phyloP scores from a whole-genome alignment of 2,113 vertebrate genomes.

The Sialia sialis region DNA sequence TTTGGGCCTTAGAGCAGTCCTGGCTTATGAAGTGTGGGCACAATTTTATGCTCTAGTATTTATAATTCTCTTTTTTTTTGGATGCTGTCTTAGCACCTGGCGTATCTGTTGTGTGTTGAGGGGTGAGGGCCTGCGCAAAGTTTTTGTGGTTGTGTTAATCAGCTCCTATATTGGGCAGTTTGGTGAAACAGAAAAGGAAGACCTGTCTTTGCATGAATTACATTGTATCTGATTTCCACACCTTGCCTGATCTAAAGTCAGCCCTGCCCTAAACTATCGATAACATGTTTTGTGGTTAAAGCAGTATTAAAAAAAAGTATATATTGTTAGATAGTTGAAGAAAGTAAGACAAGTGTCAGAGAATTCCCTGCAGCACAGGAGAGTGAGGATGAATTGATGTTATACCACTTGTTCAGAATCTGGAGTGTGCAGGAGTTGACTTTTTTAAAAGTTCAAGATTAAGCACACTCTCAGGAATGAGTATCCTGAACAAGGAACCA shows the following conservation, averaged over 20 bases:
- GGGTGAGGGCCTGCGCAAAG: neutral
- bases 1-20: neutral
- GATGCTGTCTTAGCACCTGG: neutral
- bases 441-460: neutral
- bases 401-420: neutral
- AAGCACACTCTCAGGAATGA: neutral
- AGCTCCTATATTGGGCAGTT: neutral
- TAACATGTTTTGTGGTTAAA: neutral
- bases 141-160: neutral
- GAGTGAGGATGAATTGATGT: neutral
- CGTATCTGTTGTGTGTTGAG: neutral
- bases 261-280: neutral
- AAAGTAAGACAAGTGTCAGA: neutral
- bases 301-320: neutral
- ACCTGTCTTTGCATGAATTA: neutral
- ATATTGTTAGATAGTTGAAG: neutral
- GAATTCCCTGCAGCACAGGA: neutral
- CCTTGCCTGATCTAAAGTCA: neutral
- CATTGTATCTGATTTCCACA: neutral
- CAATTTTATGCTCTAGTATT: neutral
- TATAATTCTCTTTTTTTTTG: neutral
- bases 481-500: neutral
- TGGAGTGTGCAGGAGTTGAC: neutral
- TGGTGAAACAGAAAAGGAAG: neutral
- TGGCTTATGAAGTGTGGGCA: rapidly evolving